Evolutionary conservation across 2,888 invertebrate genomes (phyloP).

Genomic region (Chalcosyrphus nemorum): DNA sequence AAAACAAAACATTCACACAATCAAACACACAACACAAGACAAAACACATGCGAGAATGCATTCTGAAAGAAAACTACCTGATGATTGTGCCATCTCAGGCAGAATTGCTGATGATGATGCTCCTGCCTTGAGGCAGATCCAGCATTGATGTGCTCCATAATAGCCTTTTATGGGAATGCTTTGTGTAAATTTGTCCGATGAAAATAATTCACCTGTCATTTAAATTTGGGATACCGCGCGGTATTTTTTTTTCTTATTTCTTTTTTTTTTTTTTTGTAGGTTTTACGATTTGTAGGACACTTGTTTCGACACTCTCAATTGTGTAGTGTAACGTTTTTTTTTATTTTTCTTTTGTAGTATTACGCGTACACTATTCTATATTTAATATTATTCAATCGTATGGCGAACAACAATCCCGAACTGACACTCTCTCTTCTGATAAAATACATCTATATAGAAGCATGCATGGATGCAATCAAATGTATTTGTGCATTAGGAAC

Average conservation of each 20-base stretch:
- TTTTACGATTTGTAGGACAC: constrained; percentile 60
- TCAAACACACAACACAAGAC: constrained; percentile 16
- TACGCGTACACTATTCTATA: constrained; percentile 68
- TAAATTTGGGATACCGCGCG: constrained; percentile 15
- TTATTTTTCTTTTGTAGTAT: constrained; percentile 42
- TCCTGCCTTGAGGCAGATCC: constrained; percentile 75
- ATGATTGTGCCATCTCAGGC: constrained; percentile 93
- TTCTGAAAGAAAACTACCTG: constrained; percentile 84
- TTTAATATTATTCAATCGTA: constrained; percentile 69
- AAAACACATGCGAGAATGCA: background rate
- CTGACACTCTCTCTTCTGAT: constrained; percentile 62
- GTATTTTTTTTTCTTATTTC: no score
- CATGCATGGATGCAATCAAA: constrained; percentile 75
- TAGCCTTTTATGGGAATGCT: constrained; percentile 74
- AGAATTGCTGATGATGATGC: constrained; percentile 87
- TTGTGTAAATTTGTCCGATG: constrained; percentile 10
- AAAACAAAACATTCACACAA: background rate
- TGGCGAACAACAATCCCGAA: constrained; percentile 54
- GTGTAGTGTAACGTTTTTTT: no score
- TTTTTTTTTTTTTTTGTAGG: no score
- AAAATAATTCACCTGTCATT: constrained; percentile 43
- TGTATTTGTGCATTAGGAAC: constrained; percentile 66
- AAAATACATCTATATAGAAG: constrained; percentile 50
- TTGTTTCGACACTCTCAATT: constrained; percentile 51
- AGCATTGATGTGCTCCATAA: constrained; percentile 80